Percentiles rank a stretch among this genome's conserved stretches.
Evolutionary conservation across 1,140 invertebrate species (phyloP).

Genomic region (Aphaenogaster floridana): DNA sequence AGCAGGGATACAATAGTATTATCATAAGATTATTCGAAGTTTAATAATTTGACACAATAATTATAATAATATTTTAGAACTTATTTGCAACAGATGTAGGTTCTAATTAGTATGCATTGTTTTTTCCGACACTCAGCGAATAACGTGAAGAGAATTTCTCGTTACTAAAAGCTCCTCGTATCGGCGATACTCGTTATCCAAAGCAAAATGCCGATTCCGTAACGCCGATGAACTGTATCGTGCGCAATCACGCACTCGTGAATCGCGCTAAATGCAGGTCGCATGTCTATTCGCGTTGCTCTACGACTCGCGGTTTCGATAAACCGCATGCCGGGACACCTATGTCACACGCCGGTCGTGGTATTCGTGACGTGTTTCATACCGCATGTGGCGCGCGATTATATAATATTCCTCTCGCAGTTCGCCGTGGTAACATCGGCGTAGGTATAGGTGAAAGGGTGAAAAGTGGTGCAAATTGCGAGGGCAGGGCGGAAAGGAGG

Average conservation of each 20-base stretch:
- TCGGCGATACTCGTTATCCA: neutral
- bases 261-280: constrained; percentile 76
- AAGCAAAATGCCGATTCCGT: neutral
- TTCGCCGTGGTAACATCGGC: constrained; percentile 27
- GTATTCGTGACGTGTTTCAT: constrained; percentile 80
- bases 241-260: constrained; percentile 27
- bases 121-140: neutral
- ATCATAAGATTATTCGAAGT: neutral
- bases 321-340: constrained; percentile 78
- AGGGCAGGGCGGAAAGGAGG: neutral
- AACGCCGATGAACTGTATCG: neutral
- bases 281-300: constrained; percentile 80
- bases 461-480: constrained; percentile 39
- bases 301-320: constrained; percentile 80
- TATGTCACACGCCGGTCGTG: constrained; percentile 76
- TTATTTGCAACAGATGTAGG: neutral
- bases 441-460: neutral
- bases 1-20: neutral
- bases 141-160: neutral
- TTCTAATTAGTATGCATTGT: neutral
- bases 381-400: constrained; percentile 72
- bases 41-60: neutral
- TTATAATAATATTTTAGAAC: neutral
- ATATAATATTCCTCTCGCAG: constrained; percentile 75
- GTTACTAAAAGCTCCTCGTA: neutral